Evolutionary conservation across 2,113 vertebrate genomes (phyloP).

Genomic region (Gracilinanus agilis): DNA sequence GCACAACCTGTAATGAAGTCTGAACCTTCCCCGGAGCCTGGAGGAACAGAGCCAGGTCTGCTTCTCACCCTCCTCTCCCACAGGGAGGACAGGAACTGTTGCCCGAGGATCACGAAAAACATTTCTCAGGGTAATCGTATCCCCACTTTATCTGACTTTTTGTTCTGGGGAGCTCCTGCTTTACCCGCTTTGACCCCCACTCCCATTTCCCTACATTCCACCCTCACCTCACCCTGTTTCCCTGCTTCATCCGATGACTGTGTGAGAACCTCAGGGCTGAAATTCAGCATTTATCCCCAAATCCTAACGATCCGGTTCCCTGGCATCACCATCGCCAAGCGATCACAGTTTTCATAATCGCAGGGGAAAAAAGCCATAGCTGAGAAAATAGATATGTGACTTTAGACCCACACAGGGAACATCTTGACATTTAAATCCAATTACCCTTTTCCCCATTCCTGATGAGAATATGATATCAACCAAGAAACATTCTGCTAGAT

Average conservation of each 20-base stretch:
- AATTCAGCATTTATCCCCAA: constrained; percentile 65
- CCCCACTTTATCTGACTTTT: constrained; percentile 38
- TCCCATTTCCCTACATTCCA: constrained; percentile 1
- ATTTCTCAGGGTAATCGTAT: constrained; percentile 38
- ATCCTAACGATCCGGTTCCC: constrained; percentile 60
- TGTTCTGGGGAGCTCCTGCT: constrained; percentile 31
- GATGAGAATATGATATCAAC: constrained; percentile 82
- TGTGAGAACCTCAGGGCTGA: constrained; percentile 29
- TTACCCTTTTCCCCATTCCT: constrained; percentile 85
- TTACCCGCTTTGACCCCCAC: neutral
- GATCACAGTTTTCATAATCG: constrained; percentile 80
- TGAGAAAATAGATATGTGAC: constrained; percentile 83
- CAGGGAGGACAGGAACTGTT: neutral
- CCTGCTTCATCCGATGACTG: neutral
- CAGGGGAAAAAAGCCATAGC: constrained; percentile 72
- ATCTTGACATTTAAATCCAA: constrained; percentile 92
- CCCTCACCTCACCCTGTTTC: neutral
- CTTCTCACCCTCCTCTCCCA: neutral
- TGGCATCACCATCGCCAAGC: constrained; percentile 76
- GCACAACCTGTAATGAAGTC: neutral
- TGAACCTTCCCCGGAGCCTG: neutral
- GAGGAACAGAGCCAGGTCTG: neutral
- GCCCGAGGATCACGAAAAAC: neutral
- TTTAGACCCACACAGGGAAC: constrained; percentile 80
- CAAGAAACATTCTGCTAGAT: constrained; percentile 76